These are phyloP conservation scores for Bergia sp. DNA, from an alignment of 92 coral and sea anemone species.

Conservation along the genomic window DNA sequence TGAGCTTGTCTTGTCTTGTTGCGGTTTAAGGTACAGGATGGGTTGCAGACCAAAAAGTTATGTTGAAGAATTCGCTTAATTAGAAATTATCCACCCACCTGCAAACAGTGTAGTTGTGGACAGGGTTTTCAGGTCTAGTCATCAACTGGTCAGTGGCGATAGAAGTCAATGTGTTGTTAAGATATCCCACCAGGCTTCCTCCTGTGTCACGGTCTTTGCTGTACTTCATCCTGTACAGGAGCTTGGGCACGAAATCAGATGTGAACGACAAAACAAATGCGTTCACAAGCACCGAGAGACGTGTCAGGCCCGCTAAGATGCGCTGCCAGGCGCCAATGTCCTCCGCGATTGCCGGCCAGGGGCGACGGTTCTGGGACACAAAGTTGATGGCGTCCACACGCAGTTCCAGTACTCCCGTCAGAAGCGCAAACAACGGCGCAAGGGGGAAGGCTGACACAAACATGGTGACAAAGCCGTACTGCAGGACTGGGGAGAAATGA, in stretches of 20 bases:
- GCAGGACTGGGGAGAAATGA: slow-evolving; percentile 66
- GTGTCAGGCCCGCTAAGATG: slow-evolving; percentile 68
- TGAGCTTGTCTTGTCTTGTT: too few relatives aligned
- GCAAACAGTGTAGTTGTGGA: slow-evolving; percentile 35
- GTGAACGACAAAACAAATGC: slow-evolving; percentile 82
- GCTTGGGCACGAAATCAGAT: slow-evolving; percentile 82
- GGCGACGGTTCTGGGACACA: slow-evolving; percentile 83
- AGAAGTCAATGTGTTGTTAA: slow-evolving; percentile 68
- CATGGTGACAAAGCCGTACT: slow-evolving; percentile 97
- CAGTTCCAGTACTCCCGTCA: slow-evolving; percentile 80
- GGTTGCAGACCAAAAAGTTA: too few relatives aligned
- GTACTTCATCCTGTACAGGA: slow-evolving; percentile 68
- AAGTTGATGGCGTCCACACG: slow-evolving; percentile 97
- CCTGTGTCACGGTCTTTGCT: slow-evolving; percentile 63
- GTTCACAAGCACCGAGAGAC: slow-evolving; percentile 73
- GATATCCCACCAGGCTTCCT: slow-evolving; percentile 76
- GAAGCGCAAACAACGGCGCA: slow-evolving; percentile 89
- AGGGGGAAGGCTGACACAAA: slow-evolving; percentile 96
- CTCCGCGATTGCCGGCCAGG: slow-evolving; percentile 83
- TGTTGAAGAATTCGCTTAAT: too few relatives aligned
- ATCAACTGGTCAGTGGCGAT: slow-evolving; percentile 46
- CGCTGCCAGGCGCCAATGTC: slow-evolving; percentile 90
- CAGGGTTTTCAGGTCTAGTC: slow-evolving; percentile 57
- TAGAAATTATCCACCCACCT: background rate
- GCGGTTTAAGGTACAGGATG: too few relatives aligned